These are phyloP conservation scores for Saguinus imperator DNA, from an alignment of 2,113 vertebrate genomes.

Conservation along the genomic window DNA sequence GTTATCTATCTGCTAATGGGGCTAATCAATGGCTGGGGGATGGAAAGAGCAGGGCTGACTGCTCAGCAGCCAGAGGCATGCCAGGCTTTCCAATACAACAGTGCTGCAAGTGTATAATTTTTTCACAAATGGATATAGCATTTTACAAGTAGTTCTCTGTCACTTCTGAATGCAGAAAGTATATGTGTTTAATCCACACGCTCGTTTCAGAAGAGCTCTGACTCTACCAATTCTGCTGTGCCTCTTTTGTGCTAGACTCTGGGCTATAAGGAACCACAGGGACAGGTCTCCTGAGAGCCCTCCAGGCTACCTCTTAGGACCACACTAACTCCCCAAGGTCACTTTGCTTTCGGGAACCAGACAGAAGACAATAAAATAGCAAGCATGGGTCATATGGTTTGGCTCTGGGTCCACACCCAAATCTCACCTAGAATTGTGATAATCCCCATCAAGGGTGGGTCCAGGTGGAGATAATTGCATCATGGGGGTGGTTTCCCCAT, in stretches of 20 bases:
- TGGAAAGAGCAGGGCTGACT: background rate
- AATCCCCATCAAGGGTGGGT: too few relatives aligned
- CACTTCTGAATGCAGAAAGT: background rate
- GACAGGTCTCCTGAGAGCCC: background rate
- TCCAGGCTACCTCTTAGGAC: background rate
- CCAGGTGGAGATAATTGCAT: too few relatives aligned
- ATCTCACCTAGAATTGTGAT: too few relatives aligned
- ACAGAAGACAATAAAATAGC: background rate
- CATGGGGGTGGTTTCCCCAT: too few relatives aligned
- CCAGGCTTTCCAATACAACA: background rate
- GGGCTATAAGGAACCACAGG: fast-evolving
- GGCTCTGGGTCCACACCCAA: too few relatives aligned
- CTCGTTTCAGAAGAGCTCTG: fast-evolving
- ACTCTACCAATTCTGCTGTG: background rate
- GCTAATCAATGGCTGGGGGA: background rate
- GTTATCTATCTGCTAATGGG: background rate
- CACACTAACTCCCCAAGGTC: background rate
- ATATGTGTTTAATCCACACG: fast-evolving
- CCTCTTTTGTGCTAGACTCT: background rate
- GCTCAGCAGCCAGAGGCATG: fast-evolving
- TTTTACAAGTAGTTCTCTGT: background rate
- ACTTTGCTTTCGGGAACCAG: background rate
- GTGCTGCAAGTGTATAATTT: background rate
- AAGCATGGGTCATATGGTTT: too few relatives aligned
- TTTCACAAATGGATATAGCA: background rate